Base-by-base conservation (phyloP, 2,113 vertebrate species). In the Poeciliopsis turrubarensis region DNA sequence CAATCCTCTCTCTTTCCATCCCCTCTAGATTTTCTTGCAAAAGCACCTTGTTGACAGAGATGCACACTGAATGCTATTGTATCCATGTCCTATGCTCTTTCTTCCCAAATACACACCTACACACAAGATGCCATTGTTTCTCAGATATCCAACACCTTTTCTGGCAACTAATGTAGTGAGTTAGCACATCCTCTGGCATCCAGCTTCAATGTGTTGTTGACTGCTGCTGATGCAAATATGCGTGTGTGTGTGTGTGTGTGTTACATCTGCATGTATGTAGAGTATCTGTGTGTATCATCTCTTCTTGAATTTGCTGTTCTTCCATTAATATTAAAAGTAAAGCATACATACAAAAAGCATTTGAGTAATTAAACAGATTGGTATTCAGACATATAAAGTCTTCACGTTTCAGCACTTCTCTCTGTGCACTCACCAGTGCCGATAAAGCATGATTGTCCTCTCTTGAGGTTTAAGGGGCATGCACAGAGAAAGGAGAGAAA, bases 41-140 rank as follows among this genome's bases (percentile, higher is more conserved):
- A 89, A 90, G 75, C 85, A 77, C 81, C 83, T 93, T 87, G 85
- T 89, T 89, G 81, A 91, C 84, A 83, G 82, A 88, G 87, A 84
- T 75, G 77, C 80, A 82, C 78, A 93, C 89, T 94, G 88, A 89
- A 89, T 82, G 69, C 83, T 89, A 90, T 94, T 95, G 93, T 94
- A 93, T 92, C 67, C 2, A 71, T 74, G 78, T 72, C 73, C 69
- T 68, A 6, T 57, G 57, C 76, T 74, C 71, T 79, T 69, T 68
- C 72, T 63, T 77, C 31, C 64, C 78, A 92, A 88, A 57, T 68
- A 60, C 74, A 67, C 89, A 51, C 68, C 51, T 65, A 66, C 83
- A 78, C 83, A 94, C 89, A 94, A 85, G 91, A 89, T 83, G 76
- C 74, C 86, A 92, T 95, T 95, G 94, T 95, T 93, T 92, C 84